phyloP scores from a whole-genome alignment of 2,888 invertebrate genomes.

The Orthosia cruda region DNA sequence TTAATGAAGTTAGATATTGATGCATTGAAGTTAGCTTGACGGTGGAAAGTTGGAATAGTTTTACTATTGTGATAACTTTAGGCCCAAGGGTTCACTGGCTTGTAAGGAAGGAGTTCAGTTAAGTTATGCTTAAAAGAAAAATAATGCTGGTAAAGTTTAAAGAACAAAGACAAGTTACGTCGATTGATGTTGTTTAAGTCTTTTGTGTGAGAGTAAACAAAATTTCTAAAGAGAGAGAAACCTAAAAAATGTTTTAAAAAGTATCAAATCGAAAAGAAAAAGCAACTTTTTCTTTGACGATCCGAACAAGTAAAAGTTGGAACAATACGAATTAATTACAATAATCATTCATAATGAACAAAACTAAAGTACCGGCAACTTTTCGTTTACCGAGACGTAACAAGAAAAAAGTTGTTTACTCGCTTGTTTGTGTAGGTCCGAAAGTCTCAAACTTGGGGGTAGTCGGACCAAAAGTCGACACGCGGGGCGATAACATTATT shows the following conservation, averaged over 20 bases:
- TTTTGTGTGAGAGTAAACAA: conserved; percentile 27
- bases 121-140: conserved; percentile 2
- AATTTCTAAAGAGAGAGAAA: conserved; percentile 36
- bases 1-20: conserved; percentile 65
- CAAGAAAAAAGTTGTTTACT: conserved; percentile 72
- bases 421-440: conserved; percentile 70
- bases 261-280: conserved; percentile 24
- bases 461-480: conserved; percentile 66
- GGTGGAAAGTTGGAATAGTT: conserved; percentile 16
- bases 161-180: conserved; percentile 33
- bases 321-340: conserved; percentile 62
- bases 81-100: neutral
- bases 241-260: conserved; percentile 30
- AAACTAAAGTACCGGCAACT: conserved; percentile 63
- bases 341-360: conserved; percentile 62
- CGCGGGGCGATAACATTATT: conserved; percentile 78
- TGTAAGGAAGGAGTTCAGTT: neutral
- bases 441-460: conserved; percentile 69
- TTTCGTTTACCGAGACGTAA: conserved; percentile 67
- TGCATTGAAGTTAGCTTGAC: conserved; percentile 42
- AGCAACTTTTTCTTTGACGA: conserved; percentile 37
- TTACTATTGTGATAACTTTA: conserved; percentile 4
- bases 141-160: conserved; percentile 4
- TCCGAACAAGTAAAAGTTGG: conserved; percentile 42
- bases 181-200: conserved; percentile 20